Base-by-base conservation (phyloP, 2,113 vertebrate species). In the Talpa occidentalis region DNA sequence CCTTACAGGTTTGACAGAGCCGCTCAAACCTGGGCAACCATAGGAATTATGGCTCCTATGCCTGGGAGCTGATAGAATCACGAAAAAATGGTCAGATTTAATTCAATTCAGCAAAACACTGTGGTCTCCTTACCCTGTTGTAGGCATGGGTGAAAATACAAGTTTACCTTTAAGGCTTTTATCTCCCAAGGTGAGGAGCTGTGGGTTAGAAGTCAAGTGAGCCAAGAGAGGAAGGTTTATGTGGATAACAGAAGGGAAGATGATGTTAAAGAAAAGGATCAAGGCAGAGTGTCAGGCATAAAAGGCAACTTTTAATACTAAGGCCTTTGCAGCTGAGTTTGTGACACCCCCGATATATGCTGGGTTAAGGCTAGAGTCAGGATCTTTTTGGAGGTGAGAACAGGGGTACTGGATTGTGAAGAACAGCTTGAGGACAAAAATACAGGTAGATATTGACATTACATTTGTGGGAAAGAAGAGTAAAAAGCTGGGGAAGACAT, bases 401-500 rank as follows among this genome's bases (percentile, higher is more conserved):
- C 24, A 73, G 19, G 16, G 22, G 26, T 91, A 24, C 62, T 54
- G 22, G 12, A 19, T 44, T 52, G 11, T 19, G n/a, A 52, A n/a
- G 47, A 37, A 82, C 21, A n/a, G 9, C 21, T 0, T 52, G n/a
- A 66, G 30, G 14, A 69, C 35, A 17, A 11, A 78, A 69, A 19
- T 7, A 44, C 56, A 88, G 69, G 28, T 3, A 32, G 52, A 21
- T 54, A 52, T 54, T 78, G 28, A 24, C 62, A n/a, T 88, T 81
- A 14, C 19, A n/a, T 76, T 87, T 79, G 49, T 69, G 56, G 60
- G 10, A 81, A 83, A 80, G 37, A 44, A 69, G 74, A 90, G 28
- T 69, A 72, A 83, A 87, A 85, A 85, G 73, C 12, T 82, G 76
- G 35, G 73, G 42, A 52, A 92, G 82, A 93, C n/a, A 24, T 11